Evolutionary conservation across 2,888 invertebrate species (phyloP).

Genomic region (Agonopterix heracliana): DNA sequence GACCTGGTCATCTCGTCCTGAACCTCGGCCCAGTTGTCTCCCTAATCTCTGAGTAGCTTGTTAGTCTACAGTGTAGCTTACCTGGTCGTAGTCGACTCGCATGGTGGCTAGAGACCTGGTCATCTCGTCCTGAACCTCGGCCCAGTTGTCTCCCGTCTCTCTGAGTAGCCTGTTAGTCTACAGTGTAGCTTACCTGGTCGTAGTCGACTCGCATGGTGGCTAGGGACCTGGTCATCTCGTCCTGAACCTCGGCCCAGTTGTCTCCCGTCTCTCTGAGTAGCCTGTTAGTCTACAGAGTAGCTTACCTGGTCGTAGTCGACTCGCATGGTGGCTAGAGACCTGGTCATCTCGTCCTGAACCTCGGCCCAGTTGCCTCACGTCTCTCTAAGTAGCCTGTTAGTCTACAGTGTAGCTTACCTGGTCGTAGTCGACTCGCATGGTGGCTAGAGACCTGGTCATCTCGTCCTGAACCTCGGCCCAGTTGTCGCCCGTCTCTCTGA

Average conservation of each 20-base stretch:
- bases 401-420: constrained; percentile 67
- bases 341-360: constrained; percentile 99
- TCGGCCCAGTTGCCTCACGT: constrained; percentile 97
- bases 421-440: constrained; percentile 99
- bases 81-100: constrained; percentile 97
- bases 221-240: constrained; percentile 98
- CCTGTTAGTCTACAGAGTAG: no score
- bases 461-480: constrained; percentile 99
- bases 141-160: constrained; percentile 96
- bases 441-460: constrained; percentile 97
- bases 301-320: constrained; percentile 94
- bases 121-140: constrained; percentile 99
- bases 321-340: constrained; percentile 97
- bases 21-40: constrained; percentile 96
- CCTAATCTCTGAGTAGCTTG: constrained; percentile 80
- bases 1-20: constrained; percentile 99
- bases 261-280: constrained; percentile 82
- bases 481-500: constrained; percentile 92
- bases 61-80: constrained; percentile 23
- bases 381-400: constrained; percentile 60
- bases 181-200: constrained; percentile 79
- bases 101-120: constrained; percentile 97
- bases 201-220: constrained; percentile 99
- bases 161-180: neutral
- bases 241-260: constrained; percentile 98